Conservation (phyloP, 2,797 vertebrate genomes). For the Liparis tanakae region DNA sequence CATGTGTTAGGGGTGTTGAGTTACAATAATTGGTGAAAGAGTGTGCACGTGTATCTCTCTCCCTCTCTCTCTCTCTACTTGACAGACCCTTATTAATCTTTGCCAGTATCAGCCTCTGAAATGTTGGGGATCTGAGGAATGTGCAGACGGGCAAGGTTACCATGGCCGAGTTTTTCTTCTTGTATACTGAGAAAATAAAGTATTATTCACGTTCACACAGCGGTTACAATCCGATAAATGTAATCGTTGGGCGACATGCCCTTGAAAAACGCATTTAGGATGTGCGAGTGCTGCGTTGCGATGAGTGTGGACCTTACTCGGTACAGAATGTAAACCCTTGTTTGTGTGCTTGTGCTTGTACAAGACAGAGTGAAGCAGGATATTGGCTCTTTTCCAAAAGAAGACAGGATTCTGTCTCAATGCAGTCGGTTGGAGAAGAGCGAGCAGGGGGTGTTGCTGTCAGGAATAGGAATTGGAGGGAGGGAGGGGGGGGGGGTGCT, state of each 20-base stretch:
- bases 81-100: conserved; percentile 49
- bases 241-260: conserved; percentile 19
- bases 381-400: conserved; percentile 66
- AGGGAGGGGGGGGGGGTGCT: conserved; percentile 29
- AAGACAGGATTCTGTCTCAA: conserved; percentile 70
- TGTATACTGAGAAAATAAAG: conserved; percentile 53
- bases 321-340: conserved; percentile 17
- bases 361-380: conserved; percentile 61
- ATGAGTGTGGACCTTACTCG: not conserved
- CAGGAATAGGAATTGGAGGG: conserved; percentile 43
- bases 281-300: not conserved
- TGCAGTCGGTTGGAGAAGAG: conserved; percentile 52
- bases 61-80: conserved; percentile 24
- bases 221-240: conserved; percentile 22
- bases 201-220: conserved; percentile 21
- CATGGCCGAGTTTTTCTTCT: conserved; percentile 45
- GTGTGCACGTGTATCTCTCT: conserved; percentile 18
- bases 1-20: conserved; percentile 16
- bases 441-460: conserved; percentile 49
- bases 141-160: conserved; percentile 65
- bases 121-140: conserved; percentile 70
- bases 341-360: conserved; percentile 31
- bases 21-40: conserved; percentile 23
- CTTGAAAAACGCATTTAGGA: conserved; percentile 27
- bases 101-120: conserved; percentile 66